Evolutionary conservation across 2,113 vertebrate genomes (phyloP), one percentile per base, ranked within the genome.

Genomic region (Gopherus flavomarginatus): DNA sequence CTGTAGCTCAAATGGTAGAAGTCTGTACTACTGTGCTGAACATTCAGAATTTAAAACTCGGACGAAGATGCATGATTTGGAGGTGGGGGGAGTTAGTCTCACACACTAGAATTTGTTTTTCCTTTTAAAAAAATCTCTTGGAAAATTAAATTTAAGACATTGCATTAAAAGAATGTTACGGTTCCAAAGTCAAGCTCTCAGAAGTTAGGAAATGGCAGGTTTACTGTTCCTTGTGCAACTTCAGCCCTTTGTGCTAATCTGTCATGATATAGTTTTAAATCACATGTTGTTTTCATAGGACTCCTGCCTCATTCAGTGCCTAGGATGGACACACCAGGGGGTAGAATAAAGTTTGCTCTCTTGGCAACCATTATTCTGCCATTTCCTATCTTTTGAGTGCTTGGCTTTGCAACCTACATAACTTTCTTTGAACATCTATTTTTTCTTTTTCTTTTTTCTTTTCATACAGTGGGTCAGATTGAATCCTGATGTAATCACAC

Each of bases 251-350:
- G n/a, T 75, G 38, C 38, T 38, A 29, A 17, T 49, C 42, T 0
- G 0, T 17, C 11, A 0, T 16, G 53, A 1, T n/a, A 56, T 65
- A 50, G 2, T 88, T 86, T 2, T 1, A 0, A 0, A 0, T 62
- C 44, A 1, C 1, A 0, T 7, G 69, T n/a, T 31, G 19, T n/a
- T 50, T 35, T 52, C 65, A 6, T 19, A 44, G 49, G 13, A 5
- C 57, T 69, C 35, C 49, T 26, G 11, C 5, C 42, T 44, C 22
- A 26, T 75, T 75, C 7, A 0, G 0, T 26, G 75, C 31, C 83
- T 57, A 59, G 0, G 65, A 1, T 38, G 38, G 9, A 4, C 11
- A 8, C 16, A 14, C 53, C 52, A 52, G 49, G 17, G 38, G n/a
- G 35, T 87, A 31, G 85, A 49, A 13, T 0, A 6, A 57, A 47